Evolutionary conservation across 2,888 invertebrate genomes (phyloP), one percentile per base, ranked within the genome.

Genomic region (Eupithecia exiguata): DNA sequence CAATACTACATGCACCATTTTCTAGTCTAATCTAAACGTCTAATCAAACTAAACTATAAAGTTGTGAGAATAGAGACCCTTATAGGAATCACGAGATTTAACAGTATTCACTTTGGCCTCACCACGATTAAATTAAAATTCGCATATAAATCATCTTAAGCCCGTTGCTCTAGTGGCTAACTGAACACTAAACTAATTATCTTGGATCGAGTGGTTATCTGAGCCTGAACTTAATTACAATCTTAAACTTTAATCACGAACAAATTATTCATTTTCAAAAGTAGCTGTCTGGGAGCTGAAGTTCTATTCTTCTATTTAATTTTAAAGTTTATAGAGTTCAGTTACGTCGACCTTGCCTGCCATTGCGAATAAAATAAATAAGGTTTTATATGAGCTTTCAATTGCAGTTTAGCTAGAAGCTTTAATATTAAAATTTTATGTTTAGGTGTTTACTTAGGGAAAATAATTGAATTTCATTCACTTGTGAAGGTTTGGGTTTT

Each of bases 211-310:
- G 61, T 49, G 67, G 71, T 30, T 16, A 6, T 14, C 62, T 61
- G 71, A 76, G 72, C 71, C 18, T 61, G 71, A 76, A 70, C 70
- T 74, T 38, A 71, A 72, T 75, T 77, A 71, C 21, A 61, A 35
- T 38, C 61, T 46, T 69, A 75, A 74, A 71, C 53, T 72, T 69
- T 68, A 67, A 21, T 58, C 58, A 58, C 25, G 58, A 58, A 25
- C n/a, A 35, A n/a, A 36, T 9, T 36, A 65, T n/a, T 65, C 16
- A 21, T 36, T 38, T 38, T 65, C 12, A 36, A 65, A 38, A 35
- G n/a, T 2, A 21, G 18, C 21, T 65, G 65, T 65, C 65, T 65
- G 14, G 10, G 21, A 65, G 12, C 65, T 38, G 16, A 62, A 16
- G 12, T 35, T 35, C 35, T 18, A 62, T 18, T 30, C 35, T 18